Evolutionary conservation across 2,113 vertebrate genomes (phyloP), one percentile per base, ranked within the genome.

Genomic region (Trichechus manatus): DNA sequence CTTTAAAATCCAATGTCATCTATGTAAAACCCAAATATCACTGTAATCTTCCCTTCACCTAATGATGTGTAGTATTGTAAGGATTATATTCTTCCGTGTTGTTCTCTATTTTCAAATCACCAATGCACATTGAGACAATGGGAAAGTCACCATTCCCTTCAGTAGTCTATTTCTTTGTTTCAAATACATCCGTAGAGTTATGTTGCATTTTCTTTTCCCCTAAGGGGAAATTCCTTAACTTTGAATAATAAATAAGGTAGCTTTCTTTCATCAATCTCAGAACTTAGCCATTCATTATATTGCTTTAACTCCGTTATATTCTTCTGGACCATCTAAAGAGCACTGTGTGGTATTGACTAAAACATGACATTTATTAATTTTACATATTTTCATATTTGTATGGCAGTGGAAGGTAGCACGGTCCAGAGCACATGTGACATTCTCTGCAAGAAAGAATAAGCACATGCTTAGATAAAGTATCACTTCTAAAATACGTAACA

Each of bases 281-380:
- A 97, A 96, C 6, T 94, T 97, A 94, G 96, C 96, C 91, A 95
- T 96, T 75, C 93, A 42, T 97, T 97, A 95, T 91, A 92, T 75
- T 94, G 33, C 77, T 98, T 96, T 97, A 98, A 94, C 97, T 96
- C 94, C 94, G 88, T 89, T 93, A 90, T 95, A 92, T 89, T 95
- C 59, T 98, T 97, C 96, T 86, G 19, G 94, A 92, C 95, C 72
- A 84, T 96, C 96, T 97, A 97, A 97, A 97, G 64, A 98, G 93
- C 90, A 96, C 59, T 96, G 78, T 95, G 93, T 92, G 89, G 66
- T 97, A 98, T 98, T 98, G 96, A 98, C 95, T 97, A 97, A 98
- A 97, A 77, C 42, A 82, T 84, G 64, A 81, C 89, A 95, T 98
- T 98, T 98, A 97, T 97, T 98, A 97, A 97, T 98, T 98, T 98